Conservation (phyloP, 2,888 invertebrate species). For the Aradus depressus region DNA sequence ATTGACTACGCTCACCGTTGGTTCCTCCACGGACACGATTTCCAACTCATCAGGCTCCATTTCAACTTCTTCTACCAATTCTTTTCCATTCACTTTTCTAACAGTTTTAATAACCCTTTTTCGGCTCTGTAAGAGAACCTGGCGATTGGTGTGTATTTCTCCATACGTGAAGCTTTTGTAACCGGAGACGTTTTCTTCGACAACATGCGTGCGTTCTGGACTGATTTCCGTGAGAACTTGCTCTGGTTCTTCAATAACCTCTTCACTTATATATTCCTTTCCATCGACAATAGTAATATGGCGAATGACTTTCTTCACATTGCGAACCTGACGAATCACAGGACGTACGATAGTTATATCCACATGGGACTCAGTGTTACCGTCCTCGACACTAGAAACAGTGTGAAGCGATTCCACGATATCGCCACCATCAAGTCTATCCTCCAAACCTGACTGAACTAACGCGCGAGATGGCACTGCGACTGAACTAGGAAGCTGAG, state of each 20-base stretch:
- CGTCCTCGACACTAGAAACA: neutral
- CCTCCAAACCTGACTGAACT: too few relatives aligned
- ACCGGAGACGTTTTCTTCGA: neutral
- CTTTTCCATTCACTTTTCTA: conserved; percentile 9
- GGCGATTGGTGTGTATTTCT: conserved; percentile 4
- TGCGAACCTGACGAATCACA: conserved; percentile 14
- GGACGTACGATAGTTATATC: conserved; percentile 7
- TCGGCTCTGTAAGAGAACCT: conserved; percentile 10
- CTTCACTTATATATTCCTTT: conserved; percentile 71
- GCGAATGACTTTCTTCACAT: conserved; percentile 59
- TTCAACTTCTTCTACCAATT: conserved; percentile 10
- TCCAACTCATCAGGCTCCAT: conserved; percentile 7
- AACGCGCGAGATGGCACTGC: neutral
- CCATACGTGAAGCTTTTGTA: conserved; percentile 10
- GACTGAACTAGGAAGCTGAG: too few relatives aligned
- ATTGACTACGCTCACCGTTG: conserved; percentile 8
- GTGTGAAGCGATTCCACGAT: conserved; percentile 5
- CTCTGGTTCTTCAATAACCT: conserved; percentile 74
- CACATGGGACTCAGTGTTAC: neutral
- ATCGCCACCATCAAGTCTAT: too few relatives aligned
- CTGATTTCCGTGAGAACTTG: conserved; percentile 39
- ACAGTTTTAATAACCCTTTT: conserved; percentile 11
- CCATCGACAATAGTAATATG: conserved; percentile 69
- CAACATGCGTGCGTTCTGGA: neutral
- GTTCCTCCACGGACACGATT: conserved; percentile 11